Evolutionary conservation across 2,888 invertebrate species (phyloP).

Genomic region (Eupsilia transversa): DNA sequence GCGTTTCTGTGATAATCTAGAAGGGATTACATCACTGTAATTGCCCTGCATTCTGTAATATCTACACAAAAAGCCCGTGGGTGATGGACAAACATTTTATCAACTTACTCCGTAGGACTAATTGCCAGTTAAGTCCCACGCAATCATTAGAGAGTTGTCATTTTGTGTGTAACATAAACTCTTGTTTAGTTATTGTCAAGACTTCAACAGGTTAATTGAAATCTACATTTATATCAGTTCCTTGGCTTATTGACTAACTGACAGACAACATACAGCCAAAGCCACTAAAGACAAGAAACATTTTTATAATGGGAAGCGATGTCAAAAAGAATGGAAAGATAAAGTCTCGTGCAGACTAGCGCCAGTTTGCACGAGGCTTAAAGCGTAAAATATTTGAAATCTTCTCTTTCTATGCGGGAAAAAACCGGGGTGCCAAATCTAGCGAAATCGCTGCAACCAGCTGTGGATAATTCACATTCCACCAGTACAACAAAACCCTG

Average conservation of each 20-base stretch:
- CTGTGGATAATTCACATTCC: neutral
- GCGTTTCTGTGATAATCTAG: conserved; percentile 17
- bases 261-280: neutral
- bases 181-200: neutral
- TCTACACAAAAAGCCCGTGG: conserved; percentile 20
- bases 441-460: too few relatives aligned
- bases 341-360: too few relatives aligned
- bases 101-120: conserved; percentile 11
- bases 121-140: conserved; percentile 36
- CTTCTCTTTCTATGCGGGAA: neutral
- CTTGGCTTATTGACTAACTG: neutral
- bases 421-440: neutral
- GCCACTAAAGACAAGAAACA: neutral
- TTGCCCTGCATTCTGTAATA: conserved; percentile 18
- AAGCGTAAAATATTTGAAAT: neutral
- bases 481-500: neutral
- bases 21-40: conserved; percentile 22
- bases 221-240: neutral
- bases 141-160: conserved; percentile 2
- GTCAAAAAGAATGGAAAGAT: too few relatives aligned
- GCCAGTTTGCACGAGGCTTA: too few relatives aligned
- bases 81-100: conserved; percentile 23
- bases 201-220: neutral
- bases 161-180: neutral
- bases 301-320: neutral